A percentile compares a stretch with the other conserved stretches of the same genome.
phyloP scores from a whole-genome alignment of 2,888 invertebrate species.

The Yponomeuta evonymella region DNA sequence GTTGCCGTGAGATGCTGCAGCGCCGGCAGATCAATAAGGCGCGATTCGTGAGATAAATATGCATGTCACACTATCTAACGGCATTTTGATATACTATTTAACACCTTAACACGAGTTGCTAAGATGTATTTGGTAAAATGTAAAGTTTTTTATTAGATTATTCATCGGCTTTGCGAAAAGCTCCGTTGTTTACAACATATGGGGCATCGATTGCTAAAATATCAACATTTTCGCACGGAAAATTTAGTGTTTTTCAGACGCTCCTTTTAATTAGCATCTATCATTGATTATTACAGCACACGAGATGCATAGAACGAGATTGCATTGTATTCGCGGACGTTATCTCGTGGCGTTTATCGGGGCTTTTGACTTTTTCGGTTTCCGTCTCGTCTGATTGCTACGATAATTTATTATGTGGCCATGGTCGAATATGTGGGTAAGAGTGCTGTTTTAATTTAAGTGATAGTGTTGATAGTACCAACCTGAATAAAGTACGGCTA shows the following conservation, averaged over 20 bases:
- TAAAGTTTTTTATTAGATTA: background rate
- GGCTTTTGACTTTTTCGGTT: background rate
- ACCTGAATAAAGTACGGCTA: constrained; percentile 68
- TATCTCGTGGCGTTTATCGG: background rate
- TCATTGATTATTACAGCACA: background rate
- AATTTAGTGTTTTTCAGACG: background rate
- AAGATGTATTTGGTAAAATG: background rate
- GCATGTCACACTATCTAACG: background rate
- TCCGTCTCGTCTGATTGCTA: too few relatives aligned
- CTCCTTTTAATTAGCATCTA: background rate
- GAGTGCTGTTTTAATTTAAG: background rate
- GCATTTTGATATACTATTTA: background rate
- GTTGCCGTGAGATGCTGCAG: constrained; percentile 42
- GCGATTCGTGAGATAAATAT: constrained; percentile 39
- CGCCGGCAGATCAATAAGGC: constrained; percentile 55
- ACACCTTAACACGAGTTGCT: background rate
- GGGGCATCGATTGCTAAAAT: background rate
- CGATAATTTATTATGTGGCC: too few relatives aligned
- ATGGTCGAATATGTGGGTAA: background rate
- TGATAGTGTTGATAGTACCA: constrained; percentile 24
- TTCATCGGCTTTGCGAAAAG: background rate
- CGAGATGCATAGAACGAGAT: constrained; percentile 3
- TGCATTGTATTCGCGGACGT: constrained; percentile 7
- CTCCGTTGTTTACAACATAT: background rate
- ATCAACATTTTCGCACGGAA: background rate